phyloP scores from a whole-genome alignment of 2,888 invertebrate species.

The Brenthis daphne region DNA sequence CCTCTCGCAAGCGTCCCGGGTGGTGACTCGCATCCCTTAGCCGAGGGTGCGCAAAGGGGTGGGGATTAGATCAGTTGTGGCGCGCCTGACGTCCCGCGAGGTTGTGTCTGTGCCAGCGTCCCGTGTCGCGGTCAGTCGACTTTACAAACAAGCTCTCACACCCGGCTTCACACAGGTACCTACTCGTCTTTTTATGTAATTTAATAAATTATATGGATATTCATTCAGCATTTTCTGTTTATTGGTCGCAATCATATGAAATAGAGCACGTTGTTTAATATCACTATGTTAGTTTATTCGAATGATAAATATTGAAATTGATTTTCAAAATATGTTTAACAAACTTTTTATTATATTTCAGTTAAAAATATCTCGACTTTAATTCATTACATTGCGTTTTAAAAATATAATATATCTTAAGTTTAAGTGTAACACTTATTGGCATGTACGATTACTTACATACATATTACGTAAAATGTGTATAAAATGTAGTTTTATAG shows the following conservation, averaged over 20 bases:
- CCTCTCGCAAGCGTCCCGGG: conserved; percentile 24
- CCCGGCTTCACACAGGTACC: conserved; percentile 11
- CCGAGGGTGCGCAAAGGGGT: conserved; percentile 23
- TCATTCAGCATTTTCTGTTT: neutral
- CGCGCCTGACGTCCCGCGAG: conserved; percentile 31
- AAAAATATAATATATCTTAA: no score
- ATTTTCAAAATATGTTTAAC: no score
- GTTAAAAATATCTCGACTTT: no score
- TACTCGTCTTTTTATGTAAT: neutral
- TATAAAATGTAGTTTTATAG: no score
- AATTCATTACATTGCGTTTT: no score
- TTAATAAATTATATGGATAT: neutral
- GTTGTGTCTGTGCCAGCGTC: conserved; percentile 12
- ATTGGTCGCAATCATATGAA: neutral
- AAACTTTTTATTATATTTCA: no score
- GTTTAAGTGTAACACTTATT: no score
- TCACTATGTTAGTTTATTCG: neutral
- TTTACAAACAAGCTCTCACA: conserved; percentile 9
- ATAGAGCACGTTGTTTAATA: conserved; percentile 13
- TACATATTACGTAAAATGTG: no score
- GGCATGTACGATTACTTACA: no score
- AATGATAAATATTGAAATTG: neutral
- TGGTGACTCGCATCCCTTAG: conserved; percentile 11
- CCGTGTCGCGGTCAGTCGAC: conserved; percentile 23
- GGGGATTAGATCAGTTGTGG: conserved; percentile 24